Conservation (phyloP, 53 echinoderm and acorn worm species). For the Echinarachnius parma region DNA sequence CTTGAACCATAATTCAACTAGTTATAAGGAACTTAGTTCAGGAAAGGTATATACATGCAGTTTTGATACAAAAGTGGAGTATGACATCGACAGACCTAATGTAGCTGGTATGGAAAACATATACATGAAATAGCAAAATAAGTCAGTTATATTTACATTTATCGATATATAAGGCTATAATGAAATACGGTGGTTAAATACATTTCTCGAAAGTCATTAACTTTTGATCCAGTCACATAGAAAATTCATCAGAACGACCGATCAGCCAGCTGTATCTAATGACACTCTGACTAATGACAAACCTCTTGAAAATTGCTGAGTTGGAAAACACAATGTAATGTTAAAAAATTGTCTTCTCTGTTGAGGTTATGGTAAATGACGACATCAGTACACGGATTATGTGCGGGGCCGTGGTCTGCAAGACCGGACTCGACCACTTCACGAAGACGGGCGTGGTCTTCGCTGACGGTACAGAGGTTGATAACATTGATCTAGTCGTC, state of each 20-base stretch:
- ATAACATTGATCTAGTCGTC: conserved; percentile 70
- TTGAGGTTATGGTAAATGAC: conserved; percentile 77
- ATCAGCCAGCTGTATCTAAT: too few relatives aligned
- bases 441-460: conserved; percentile 73
- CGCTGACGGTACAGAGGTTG: conserved; percentile 64
- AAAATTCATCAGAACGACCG: too few relatives aligned
- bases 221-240: too few relatives aligned
- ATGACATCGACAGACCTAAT: too few relatives aligned
- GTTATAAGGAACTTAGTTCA: too few relatives aligned
- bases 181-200: not conserved
- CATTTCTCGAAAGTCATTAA: too few relatives aligned
- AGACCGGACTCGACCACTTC: conserved; percentile 67
- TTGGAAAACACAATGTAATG: too few relatives aligned
- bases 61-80: not conserved
- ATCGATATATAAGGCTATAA: not conserved
- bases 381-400: conserved; percentile 70
- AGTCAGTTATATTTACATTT: not conserved
- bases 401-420: conserved; percentile 73
- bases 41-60: too few relatives aligned
- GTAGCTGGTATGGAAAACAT: not conserved
- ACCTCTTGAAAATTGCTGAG: too few relatives aligned
- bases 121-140: not conserved
- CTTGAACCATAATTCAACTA: too few relatives aligned
- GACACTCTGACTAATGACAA: too few relatives aligned
- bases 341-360: not conserved